phyloP scores from a whole-genome alignment of 2,888 invertebrate species.

The Callinectes sapidus region DNA sequence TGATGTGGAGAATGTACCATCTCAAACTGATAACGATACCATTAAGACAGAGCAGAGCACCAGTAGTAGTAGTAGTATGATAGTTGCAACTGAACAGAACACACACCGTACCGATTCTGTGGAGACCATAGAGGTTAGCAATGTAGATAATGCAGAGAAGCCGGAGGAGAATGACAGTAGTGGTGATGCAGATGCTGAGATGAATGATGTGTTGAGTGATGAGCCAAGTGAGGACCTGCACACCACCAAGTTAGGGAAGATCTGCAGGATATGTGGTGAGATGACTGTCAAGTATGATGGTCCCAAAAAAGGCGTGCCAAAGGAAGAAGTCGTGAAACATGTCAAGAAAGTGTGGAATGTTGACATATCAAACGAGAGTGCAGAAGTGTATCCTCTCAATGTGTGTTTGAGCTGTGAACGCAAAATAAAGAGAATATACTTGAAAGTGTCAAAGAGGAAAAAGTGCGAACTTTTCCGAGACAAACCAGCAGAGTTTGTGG shows the following conservation, averaged over 20 bases:
- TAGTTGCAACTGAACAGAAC: background rate
- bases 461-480: constrained; percentile 57
- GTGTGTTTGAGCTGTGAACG: constrained; percentile 64
- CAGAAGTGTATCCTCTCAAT: constrained; percentile 60
- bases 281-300: constrained; percentile 63
- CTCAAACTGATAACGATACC: background rate
- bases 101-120: too few species aligned
- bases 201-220: constrained; percentile 33
- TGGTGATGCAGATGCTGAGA: background rate
- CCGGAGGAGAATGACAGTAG: background rate
- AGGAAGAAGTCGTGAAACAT: constrained; percentile 53
- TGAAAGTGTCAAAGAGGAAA: constrained; percentile 59
- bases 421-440: constrained; percentile 58
- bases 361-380: constrained; percentile 58
- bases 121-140: background rate
- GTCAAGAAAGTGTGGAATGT: constrained; percentile 67
- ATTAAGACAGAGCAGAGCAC: background rate
- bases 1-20: background rate
- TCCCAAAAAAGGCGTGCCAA: constrained; percentile 59
- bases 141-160: background rate
- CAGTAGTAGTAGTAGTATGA: background rate
- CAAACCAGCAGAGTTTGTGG: constrained; percentile 58
- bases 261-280: constrained; percentile 63
- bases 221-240: constrained; percentile 45
- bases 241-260: constrained; percentile 49